Conservation (phyloP, 2,888 invertebrate species). For the Alloscopus bannaensis region DNA sequence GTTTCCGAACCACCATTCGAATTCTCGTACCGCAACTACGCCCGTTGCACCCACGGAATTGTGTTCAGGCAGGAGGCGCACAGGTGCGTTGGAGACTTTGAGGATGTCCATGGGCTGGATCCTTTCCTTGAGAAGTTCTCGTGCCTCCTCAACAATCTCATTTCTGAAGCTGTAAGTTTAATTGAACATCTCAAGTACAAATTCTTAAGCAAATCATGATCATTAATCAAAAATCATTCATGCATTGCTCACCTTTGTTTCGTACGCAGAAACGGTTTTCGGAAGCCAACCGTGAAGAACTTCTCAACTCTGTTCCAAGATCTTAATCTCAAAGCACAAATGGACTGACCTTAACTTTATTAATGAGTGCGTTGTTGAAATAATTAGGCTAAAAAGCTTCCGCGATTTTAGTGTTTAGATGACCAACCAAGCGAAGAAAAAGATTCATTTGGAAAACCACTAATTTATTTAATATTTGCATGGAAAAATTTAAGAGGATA, state of each 20-base stretch:
- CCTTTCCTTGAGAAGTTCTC: slow-evolving; percentile 58
- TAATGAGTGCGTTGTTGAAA: too few relatives aligned
- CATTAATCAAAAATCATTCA: not conserved
- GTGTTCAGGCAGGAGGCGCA: slow-evolving; percentile 57
- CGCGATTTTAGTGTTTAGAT: too few relatives aligned
- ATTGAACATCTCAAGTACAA: too few relatives aligned
- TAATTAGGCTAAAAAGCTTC: too few relatives aligned
- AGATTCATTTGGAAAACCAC: too few relatives aligned
- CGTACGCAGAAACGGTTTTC: slow-evolving; percentile 60
- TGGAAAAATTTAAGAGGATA: too few relatives aligned
- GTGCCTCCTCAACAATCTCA: slow-evolving; percentile 59
- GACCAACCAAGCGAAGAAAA: too few relatives aligned
- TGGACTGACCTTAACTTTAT: slow-evolving; percentile 18
- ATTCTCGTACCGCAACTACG: slow-evolving; percentile 56
- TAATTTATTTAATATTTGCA: too few relatives aligned
- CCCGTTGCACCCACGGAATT: slow-evolving; percentile 58
- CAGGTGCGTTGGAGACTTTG: slow-evolving; percentile 51
- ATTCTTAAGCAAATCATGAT: slow-evolving; percentile 14
- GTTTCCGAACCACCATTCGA: slow-evolving; percentile 59
- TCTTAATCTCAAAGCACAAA: slow-evolving; percentile 16
- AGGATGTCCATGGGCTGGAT: slow-evolving; percentile 56
- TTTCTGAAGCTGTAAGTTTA: slow-evolving; percentile 54
- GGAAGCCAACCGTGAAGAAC: slow-evolving; percentile 59
- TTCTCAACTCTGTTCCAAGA: slow-evolving; percentile 59
- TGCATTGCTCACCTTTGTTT: slow-evolving; percentile 6